Evolutionary conservation across 1,140 invertebrate species (phyloP).

Genomic region (Eriocheir sinensis): DNA sequence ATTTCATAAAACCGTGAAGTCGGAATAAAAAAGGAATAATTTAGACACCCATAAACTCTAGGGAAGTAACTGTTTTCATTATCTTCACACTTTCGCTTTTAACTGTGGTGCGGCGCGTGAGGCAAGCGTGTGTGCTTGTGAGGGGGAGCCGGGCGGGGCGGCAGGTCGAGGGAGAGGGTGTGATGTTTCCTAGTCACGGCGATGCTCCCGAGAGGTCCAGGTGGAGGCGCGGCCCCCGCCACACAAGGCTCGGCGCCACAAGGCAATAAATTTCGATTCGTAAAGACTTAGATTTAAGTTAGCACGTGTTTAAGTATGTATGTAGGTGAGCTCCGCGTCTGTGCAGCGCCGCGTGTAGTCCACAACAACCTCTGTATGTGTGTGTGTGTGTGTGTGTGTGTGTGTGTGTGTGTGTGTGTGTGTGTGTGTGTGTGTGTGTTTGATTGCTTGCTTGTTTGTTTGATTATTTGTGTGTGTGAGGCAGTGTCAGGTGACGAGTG

Average conservation of each 20-base stretch:
- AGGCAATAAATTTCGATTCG: slow-evolving; percentile 42
- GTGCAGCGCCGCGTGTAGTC: slow-evolving; percentile 45
- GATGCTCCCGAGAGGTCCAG: not conserved
- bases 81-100: too few relatives aligned
- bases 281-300: slow-evolving; percentile 43
- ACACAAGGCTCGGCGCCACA: slow-evolving; percentile 6
- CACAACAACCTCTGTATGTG: not conserved
- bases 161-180: not conserved
- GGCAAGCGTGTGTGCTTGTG: too few relatives aligned
- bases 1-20: too few relatives aligned
- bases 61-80: too few relatives aligned
- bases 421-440: too few relatives aligned
- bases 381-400: not conserved
- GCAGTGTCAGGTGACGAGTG: not conserved
- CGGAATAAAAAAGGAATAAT: too few relatives aligned
- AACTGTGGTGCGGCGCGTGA: not conserved
- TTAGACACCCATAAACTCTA: too few relatives aligned
- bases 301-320: slow-evolving; percentile 31
- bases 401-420: too few relatives aligned
- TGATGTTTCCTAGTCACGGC: not conserved
- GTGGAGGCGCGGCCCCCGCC: not conserved
- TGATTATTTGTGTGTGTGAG: not conserved
- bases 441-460: not conserved
- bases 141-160: not conserved
- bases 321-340: slow-evolving; percentile 50